Conservation (phyloP, 1,140 invertebrate genomes). For the Scaptodrosophila lebanonensis region DNA sequence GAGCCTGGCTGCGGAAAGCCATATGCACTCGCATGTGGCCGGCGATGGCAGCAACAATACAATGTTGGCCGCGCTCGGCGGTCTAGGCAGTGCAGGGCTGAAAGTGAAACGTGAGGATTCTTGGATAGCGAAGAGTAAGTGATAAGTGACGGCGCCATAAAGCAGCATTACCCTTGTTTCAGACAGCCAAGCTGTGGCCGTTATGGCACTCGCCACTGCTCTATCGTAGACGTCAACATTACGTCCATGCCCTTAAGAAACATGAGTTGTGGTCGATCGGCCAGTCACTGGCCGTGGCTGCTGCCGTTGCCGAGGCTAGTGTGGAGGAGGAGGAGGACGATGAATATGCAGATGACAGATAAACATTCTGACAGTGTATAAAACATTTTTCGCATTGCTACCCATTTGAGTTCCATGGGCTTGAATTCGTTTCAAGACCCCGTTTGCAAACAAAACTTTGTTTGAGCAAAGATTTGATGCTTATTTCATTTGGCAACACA, state of each 20-base stretch:
- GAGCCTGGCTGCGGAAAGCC: slow-evolving; percentile 58
- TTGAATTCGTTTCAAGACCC: too few relatives aligned
- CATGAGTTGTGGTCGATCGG: too few relatives aligned
- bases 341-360: slow-evolving; percentile 21
- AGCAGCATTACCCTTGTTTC: slow-evolving; percentile 39
- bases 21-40: slow-evolving; percentile 61
- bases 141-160: slow-evolving; percentile 26
- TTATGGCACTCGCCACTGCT: slow-evolving; percentile 11
- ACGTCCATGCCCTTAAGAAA: slow-evolving; percentile 10
- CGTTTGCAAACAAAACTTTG: too few relatives aligned
- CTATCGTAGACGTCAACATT: not conserved
- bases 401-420: too few relatives aligned
- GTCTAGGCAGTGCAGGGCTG: slow-evolving; percentile 49
- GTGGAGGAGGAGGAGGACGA: slow-evolving; percentile 46
- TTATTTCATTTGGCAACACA: too few relatives aligned
- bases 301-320: slow-evolving; percentile 46
- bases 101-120: slow-evolving; percentile 74
- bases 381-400: slow-evolving; percentile 7
- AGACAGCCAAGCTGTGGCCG: slow-evolving; percentile 39
- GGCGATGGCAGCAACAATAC: slow-evolving; percentile 66
- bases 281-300: slow-evolving; percentile 34
- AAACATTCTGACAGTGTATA: slow-evolving; percentile 8
- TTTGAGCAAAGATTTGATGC: too few relatives aligned
- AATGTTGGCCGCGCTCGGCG: slow-evolving; percentile 59
- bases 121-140: slow-evolving; percentile 72